Percentiles rank a stretch among this genome's conserved stretches.
These are phyloP conservation scores for Mimas tiliae DNA, from an alignment of 2,888 invertebrate species.

Conservation along the genomic window DNA sequence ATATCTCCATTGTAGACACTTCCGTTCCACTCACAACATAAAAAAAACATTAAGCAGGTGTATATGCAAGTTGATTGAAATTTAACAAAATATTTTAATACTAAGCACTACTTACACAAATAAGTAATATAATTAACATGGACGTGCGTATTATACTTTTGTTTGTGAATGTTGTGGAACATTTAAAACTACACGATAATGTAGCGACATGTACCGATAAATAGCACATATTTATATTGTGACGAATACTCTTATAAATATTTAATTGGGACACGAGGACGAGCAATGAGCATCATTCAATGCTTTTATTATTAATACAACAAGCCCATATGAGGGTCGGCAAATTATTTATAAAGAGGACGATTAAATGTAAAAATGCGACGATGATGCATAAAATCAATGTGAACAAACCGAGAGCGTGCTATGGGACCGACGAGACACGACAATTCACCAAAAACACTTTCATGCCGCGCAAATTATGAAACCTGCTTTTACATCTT, in stretches of 20 bases:
- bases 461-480: conserved; percentile 17
- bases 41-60: conserved; percentile 34
- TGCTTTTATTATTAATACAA: conserved; percentile 70
- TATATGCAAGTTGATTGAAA: conserved; percentile 28
- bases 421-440: not conserved
- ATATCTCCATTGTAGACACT: conserved; percentile 30
- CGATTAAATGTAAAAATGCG: conserved; percentile 62
- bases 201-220: not conserved
- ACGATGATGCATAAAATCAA: conserved; percentile 65
- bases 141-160: not conserved
- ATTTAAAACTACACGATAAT: not conserved
- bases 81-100: conserved; percentile 32
- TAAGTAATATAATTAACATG: conserved; percentile 11
- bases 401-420: conserved; percentile 34
- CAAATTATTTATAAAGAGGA: conserved; percentile 67
- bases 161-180: not conserved
- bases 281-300: conserved; percentile 63
- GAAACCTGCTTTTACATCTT: conserved; percentile 18
- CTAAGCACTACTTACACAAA: conserved; percentile 28
- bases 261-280: conserved; percentile 70
- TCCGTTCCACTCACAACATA: conserved; percentile 34
- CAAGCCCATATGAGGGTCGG: conserved; percentile 67
- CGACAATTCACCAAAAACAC: conserved; percentile 16
- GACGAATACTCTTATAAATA: conserved; percentile 49
- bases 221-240: conserved; percentile 26